phyloP scores from a whole-genome alignment of 2,797 vertebrate genomes.

The Amblyopsis hoosieri region DNA sequence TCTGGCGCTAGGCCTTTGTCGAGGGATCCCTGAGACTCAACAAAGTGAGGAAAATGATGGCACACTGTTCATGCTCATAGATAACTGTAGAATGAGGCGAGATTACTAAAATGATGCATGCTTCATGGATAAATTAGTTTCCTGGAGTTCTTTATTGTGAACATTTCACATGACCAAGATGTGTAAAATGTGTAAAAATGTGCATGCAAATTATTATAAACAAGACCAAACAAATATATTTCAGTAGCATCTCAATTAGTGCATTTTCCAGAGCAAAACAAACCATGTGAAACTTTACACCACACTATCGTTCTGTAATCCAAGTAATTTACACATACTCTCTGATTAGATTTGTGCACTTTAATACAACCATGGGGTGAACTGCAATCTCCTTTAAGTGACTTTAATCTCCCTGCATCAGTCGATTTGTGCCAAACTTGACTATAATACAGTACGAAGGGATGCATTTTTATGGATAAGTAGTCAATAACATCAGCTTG shows the following conservation, averaged over 20 bases:
- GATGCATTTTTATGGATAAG: constrained; percentile 74
- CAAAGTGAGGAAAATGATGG: constrained; percentile 5
- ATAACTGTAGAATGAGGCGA: background rate
- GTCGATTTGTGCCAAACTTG: constrained; percentile 59
- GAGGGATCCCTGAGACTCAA: constrained; percentile 30
- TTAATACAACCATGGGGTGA: constrained; percentile 62
- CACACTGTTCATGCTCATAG: background rate
- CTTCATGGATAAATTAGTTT: background rate
- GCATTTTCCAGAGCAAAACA: constrained; percentile 5
- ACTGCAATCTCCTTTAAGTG: constrained; percentile 68
- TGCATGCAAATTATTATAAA: no score
- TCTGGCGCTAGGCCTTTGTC: constrained; percentile 44
- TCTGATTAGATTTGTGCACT: constrained; percentile 64
- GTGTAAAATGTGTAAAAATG: no score
- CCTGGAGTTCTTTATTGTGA: no score
- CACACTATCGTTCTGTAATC: constrained; percentile 38
- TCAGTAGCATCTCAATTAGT: background rate
- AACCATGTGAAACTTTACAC: constrained; percentile 20
- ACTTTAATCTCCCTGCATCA: constrained; percentile 69
- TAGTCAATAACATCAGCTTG: constrained; percentile 77
- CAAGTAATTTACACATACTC: constrained; percentile 59
- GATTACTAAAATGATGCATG: background rate
- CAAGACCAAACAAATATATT: no score
- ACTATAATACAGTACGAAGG: constrained; percentile 64
- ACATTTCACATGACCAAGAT: no score